Evolutionary conservation across 2,797 vertebrate species (phyloP).

Genomic region (Sphenodon punctatus): DNA sequence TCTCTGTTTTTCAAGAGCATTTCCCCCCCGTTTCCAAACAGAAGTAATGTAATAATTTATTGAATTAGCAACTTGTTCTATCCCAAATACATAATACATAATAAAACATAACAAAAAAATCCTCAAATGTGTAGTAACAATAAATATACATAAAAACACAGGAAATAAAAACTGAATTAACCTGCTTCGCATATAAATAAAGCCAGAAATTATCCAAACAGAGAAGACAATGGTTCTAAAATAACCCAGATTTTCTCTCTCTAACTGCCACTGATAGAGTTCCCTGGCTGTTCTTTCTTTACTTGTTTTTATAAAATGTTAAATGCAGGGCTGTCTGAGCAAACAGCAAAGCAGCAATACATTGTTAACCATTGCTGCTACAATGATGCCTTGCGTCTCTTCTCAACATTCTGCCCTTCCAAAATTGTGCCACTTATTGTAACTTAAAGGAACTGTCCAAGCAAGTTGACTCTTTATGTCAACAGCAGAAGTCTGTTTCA

Average conservation of each 20-base stretch:
- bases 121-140: no score
- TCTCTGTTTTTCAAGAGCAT: background rate
- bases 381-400: background rate
- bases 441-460: background rate
- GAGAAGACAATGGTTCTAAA: background rate
- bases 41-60: no score
- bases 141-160: no score
- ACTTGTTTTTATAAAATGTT: background rate
- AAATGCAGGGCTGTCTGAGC: background rate
- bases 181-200: no score
- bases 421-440: background rate
- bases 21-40: background rate
- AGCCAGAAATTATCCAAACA: no score
- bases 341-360: background rate
- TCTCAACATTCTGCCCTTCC: background rate
- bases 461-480: background rate
- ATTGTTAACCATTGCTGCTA: background rate
- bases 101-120: no score
- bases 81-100: no score
- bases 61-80: no score
- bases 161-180: no score
- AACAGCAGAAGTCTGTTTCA: background rate
- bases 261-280: background rate
- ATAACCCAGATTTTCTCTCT: background rate
- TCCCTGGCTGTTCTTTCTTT: background rate